These are phyloP conservation scores for Dicentrarchus labrax DNA, from an alignment of 2,113 vertebrate genomes.

Conservation along the genomic window DNA sequence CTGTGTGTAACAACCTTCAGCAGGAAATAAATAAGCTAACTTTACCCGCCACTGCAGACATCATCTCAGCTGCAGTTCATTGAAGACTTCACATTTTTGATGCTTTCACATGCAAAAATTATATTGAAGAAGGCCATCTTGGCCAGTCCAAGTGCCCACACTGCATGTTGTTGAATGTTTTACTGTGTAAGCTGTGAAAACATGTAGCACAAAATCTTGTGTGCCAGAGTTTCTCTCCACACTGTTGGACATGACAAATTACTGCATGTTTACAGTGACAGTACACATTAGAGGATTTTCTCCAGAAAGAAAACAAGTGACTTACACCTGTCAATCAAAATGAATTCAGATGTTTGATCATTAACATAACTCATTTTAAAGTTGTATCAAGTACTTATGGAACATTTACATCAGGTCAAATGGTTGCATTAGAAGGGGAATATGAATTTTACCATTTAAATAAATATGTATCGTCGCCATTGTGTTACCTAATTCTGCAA, in stretches of 20 bases:
- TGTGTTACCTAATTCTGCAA: too few species aligned
- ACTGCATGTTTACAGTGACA: neutral
- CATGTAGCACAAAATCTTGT: too few species aligned
- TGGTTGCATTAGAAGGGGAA: neutral
- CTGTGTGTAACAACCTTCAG: neutral
- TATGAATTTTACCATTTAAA: neutral
- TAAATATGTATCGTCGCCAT: neutral
- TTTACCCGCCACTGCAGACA: neutral
- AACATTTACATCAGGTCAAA: neutral
- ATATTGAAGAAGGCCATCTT: neutral
- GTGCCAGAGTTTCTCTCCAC: neutral
- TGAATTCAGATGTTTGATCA: neutral
- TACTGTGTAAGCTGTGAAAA: neutral
- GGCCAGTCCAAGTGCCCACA: neutral
- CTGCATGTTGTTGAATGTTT: neutral
- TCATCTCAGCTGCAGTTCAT: neutral
- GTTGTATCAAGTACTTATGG: neutral
- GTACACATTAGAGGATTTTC: neutral
- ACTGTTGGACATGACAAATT: neutral
- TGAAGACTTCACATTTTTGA: neutral
- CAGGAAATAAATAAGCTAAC: neutral
- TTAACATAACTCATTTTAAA: neutral
- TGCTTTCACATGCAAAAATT: neutral
- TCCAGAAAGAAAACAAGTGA: neutral
- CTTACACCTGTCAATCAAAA: conserved; percentile 4